These are phyloP conservation scores for Solenopsis fugax DNA, from an alignment of 1,140 invertebrate species.

Conservation along the genomic window DNA sequence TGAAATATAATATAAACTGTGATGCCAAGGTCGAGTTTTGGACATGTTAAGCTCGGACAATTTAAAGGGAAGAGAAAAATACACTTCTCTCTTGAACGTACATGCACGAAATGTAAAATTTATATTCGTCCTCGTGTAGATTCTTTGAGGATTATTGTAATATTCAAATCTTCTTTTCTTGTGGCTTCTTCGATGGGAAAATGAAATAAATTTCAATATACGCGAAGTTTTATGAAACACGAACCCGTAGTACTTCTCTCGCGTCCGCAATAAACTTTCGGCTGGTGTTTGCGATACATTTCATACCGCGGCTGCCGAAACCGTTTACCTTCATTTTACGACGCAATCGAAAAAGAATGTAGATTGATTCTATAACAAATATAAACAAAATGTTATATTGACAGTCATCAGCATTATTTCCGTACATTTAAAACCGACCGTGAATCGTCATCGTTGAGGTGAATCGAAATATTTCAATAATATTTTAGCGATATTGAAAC, in stretches of 20 bases:
- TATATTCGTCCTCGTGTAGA: conserved; percentile 17
- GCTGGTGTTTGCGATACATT: conserved; percentile 36
- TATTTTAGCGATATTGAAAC: conserved; percentile 14
- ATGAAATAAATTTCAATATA: conserved; percentile 61
- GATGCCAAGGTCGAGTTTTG: background rate
- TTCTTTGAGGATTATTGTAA: conserved; percentile 38
- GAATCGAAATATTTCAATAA: background rate
- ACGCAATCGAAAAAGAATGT: conserved; percentile 5
- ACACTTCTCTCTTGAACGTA: background rate
- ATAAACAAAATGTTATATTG: conserved; percentile 30
- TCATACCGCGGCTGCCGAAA: conserved; percentile 38
- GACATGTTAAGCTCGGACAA: background rate
- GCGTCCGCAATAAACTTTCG: conserved; percentile 56
- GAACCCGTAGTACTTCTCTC: conserved; percentile 43
- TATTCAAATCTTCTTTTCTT: conserved; percentile 31
- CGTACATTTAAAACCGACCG: background rate
- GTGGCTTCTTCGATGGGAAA: conserved; percentile 1
- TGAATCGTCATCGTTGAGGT: background rate
- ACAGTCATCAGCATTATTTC: conserved; percentile 28
- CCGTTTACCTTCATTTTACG: conserved; percentile 51
- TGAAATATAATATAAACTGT: background rate
- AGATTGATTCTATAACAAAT: conserved; percentile 51
- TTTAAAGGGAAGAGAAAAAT: conserved; percentile 18
- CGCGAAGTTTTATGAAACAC: conserved; percentile 49
- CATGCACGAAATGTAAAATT: conserved; percentile 23